Evolutionary conservation across 2,797 vertebrate species (phyloP).

Genomic region (Tapirus indicus): DNA sequence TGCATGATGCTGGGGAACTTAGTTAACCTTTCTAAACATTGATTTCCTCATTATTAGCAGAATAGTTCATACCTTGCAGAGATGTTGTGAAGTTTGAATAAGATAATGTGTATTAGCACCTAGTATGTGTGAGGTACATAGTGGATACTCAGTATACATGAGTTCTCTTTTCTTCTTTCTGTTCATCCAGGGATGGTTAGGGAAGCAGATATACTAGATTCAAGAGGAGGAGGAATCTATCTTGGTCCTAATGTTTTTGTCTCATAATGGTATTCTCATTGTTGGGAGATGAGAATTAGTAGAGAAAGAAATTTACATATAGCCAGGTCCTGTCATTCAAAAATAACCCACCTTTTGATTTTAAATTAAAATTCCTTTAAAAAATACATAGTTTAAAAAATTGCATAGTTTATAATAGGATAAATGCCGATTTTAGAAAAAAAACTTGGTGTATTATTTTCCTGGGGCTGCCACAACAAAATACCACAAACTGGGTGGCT

Average conservation of each 20-base stretch:
- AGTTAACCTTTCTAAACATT: slow-evolving; percentile 63
- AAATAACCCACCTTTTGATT: slow-evolving; percentile 40
- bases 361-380: slow-evolving; percentile 53
- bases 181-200: neutral
- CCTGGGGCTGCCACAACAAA: neutral
- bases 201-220: slow-evolving; percentile 5
- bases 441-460: neutral
- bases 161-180: slow-evolving; percentile 28
- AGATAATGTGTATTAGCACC: slow-evolving; percentile 16
- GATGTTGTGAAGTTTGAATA: slow-evolving; percentile 60
- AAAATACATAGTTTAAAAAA: slow-evolving; percentile 36
- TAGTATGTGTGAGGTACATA: neutral
- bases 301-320: neutral
- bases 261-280: neutral
- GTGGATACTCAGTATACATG: neutral
- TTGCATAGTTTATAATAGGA: slow-evolving; percentile 6
- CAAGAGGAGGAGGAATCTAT: slow-evolving; percentile 25
- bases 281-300: slow-evolving; percentile 44
- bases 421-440: neutral
- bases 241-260: slow-evolving; percentile 11
- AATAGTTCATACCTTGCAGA: slow-evolving; percentile 65
- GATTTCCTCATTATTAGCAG: slow-evolving; percentile 56
- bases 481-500: neutral
- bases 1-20: slow-evolving; percentile 55
- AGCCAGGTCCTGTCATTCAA: slow-evolving; percentile 20